A percentile compares a stretch with the other conserved stretches of the same genome.
These are phyloP conservation scores for Myrmecophaga tridactyla DNA, from an alignment of 2,113 vertebrate species.

Conservation along the genomic window DNA sequence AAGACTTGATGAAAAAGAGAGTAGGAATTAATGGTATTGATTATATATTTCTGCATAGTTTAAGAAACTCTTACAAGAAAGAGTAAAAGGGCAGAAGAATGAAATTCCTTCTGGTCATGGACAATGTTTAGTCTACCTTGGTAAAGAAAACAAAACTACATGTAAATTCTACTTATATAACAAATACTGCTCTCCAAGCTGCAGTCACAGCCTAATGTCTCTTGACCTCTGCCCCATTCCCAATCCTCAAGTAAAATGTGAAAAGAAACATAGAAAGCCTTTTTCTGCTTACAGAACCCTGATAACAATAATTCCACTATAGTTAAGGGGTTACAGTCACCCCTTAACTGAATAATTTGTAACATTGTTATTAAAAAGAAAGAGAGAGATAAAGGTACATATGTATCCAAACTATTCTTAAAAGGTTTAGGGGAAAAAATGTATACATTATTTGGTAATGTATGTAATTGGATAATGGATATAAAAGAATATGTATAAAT, in stretches of 20 bases:
- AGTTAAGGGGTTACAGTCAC: too few species aligned
- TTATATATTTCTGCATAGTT: background rate
- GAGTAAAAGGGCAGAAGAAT: background rate
- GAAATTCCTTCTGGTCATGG: background rate
- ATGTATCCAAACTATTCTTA: too few species aligned
- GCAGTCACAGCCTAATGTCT: background rate
- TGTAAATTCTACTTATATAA: background rate
- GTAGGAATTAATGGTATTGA: background rate
- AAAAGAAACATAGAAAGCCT: background rate
- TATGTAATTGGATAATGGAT: too few species aligned
- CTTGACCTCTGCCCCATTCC: background rate
- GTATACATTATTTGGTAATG: too few species aligned
- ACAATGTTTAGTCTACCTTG: background rate
- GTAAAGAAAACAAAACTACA: background rate
- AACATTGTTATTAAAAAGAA: too few species aligned
- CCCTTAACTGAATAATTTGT: too few species aligned
- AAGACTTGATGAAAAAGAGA: constrained; percentile 15
- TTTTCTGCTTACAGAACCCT: background rate
- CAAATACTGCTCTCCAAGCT: background rate
- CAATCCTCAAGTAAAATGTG: background rate
- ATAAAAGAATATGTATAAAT: too few species aligned
- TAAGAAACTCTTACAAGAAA: background rate
- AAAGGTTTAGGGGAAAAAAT: too few species aligned
- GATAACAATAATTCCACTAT: background rate
- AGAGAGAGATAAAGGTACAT: too few species aligned